Conservation (phyloP, 2,113 vertebrate genomes). For the Murina feae region DNA sequence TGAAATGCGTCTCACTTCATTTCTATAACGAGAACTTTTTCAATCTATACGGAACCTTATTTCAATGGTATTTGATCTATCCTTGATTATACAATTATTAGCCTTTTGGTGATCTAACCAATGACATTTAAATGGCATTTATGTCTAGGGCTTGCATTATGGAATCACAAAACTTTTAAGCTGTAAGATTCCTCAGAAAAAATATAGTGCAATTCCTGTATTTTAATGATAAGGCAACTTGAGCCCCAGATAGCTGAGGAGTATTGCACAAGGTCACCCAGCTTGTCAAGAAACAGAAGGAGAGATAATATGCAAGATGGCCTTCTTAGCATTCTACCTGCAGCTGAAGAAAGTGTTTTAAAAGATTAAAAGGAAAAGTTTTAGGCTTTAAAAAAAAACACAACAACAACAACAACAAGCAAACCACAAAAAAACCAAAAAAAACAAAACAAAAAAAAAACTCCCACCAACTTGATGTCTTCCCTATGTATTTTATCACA, state of each 20-base stretch:
- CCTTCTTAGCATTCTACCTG: neutral
- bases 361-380: constrained; percentile 28
- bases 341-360: constrained; percentile 13
- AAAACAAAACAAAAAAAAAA: neutral
- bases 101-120: constrained; percentile 68
- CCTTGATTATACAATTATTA: constrained; percentile 67
- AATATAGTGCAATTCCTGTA: constrained; percentile 46
- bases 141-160: constrained; percentile 50
- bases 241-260: constrained; percentile 4
- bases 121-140: constrained; percentile 70
- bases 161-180: constrained; percentile 58
- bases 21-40: constrained; percentile 30
- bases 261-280: constrained; percentile 38
- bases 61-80: constrained; percentile 59
- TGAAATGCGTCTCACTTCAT: neutral
- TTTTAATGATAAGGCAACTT: constrained; percentile 56
- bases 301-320: constrained; percentile 2
- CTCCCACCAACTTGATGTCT: neutral
- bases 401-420: too few species aligned
- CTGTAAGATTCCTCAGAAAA: constrained; percentile 47
- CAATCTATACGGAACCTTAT: constrained; percentile 33
- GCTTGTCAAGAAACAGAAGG: constrained; percentile 26
- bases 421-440: neutral
- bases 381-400: neutral
- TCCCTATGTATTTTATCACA: neutral